Evolutionary conservation across 2,888 invertebrate species (phyloP).

Genomic region (Iselma pallidipennis): DNA sequence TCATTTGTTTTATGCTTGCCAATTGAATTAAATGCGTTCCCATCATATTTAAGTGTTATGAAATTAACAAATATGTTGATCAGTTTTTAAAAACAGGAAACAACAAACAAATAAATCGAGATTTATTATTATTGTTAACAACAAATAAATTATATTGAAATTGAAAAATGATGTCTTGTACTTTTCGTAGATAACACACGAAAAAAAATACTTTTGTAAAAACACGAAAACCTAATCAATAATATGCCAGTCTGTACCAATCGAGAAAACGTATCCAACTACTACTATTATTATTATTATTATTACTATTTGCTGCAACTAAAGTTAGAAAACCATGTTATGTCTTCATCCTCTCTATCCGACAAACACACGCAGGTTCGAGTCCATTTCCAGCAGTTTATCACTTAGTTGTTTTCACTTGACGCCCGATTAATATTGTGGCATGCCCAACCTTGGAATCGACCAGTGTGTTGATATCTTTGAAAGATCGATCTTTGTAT

Average conservation of each 20-base stretch:
- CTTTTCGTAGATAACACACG: conserved; percentile 16
- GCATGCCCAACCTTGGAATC: conserved; percentile 52
- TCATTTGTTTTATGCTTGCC: conserved; percentile 41
- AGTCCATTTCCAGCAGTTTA: conserved; percentile 57
- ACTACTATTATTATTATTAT: too few species aligned
- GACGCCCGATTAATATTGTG: conserved; percentile 58
- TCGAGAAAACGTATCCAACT: conserved; percentile 22
- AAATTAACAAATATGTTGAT: conserved; percentile 28
- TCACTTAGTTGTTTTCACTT: conserved; percentile 57
- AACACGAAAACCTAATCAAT: conserved; percentile 36
- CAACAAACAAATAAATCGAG: background rate
- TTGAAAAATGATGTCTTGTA: background rate
- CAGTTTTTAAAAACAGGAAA: background rate
- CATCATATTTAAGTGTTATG: conserved; percentile 25
- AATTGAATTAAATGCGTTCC: conserved; percentile 39
- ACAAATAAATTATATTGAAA: background rate
- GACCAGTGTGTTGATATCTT: conserved; percentile 48
- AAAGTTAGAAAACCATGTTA: conserved; percentile 42
- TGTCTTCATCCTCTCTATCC: conserved; percentile 50
- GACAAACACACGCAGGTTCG: conserved; percentile 53
- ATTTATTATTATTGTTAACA: background rate
- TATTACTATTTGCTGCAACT: conserved; percentile 22
- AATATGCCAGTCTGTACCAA: conserved; percentile 42
- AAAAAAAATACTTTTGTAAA: conserved; percentile 24
- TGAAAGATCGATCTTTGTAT: conserved; percentile 43